Conservation (phyloP, 2,888 invertebrate species). For the Idaea biselata region DNA sequence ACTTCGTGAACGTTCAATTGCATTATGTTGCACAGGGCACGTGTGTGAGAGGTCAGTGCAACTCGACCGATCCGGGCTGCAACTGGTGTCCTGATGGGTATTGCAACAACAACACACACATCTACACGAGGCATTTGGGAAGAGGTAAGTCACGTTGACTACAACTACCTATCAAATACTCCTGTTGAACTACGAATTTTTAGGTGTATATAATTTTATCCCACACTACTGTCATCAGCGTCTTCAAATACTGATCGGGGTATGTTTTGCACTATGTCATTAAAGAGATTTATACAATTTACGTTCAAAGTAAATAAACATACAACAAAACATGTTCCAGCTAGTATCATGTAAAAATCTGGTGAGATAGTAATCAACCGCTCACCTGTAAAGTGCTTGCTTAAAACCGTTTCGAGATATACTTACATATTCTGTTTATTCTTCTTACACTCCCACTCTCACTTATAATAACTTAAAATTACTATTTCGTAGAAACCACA, state of each 20-base stretch:
- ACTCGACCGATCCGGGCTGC: constrained; percentile 61
- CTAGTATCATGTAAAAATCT: no score
- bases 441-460: neutral
- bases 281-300: no score
- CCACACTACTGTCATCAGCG: no score
- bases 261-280: no score
- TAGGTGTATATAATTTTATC: no score
- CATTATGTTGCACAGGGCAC: constrained; percentile 49
- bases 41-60: constrained; percentile 73
- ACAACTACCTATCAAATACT: neutral
- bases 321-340: no score
- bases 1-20: no score
- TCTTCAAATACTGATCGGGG: no score
- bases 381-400: no score
- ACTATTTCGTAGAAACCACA: neutral
- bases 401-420: no score
- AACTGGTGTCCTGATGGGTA: constrained; percentile 75
- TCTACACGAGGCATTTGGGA: constrained; percentile 54
- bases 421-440: neutral
- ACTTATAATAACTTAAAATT: neutral
- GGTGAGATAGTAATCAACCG: no score
- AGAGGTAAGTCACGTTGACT: constrained; percentile 45
- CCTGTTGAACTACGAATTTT: neutral
- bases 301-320: no score
- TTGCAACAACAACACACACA: constrained; percentile 69